Percentiles rank a stretch among this genome's conserved stretches.
Conservation (phyloP, 92 coral and sea anemone species). For the Paramuricea clavata region DNA sequence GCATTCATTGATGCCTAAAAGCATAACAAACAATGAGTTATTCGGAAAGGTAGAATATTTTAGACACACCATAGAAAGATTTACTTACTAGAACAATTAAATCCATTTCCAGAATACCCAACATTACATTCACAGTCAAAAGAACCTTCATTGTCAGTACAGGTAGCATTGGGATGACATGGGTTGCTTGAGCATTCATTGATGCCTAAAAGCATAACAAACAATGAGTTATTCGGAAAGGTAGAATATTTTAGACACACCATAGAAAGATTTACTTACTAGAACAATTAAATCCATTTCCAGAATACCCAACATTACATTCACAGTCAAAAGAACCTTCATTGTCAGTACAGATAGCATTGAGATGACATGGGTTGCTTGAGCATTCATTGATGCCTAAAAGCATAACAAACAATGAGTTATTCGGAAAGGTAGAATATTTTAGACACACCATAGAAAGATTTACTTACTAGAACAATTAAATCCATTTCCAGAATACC, state of each 20-base stretch:
- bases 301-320: background rate
- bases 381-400: background rate
- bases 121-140: background rate
- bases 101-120: background rate
- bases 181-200: slow-evolving; percentile 11
- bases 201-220: background rate
- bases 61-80: too few species aligned
- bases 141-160: slow-evolving; percentile 22
- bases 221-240: too few species aligned
- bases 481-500: background rate
- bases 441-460: background rate
- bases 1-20: slow-evolving; percentile 28
- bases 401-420: background rate
- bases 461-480: background rate
- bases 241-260: too few species aligned
- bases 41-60: too few species aligned
- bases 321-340: slow-evolving; percentile 10
- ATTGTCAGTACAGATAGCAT: slow-evolving; percentile 8
- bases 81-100: background rate
- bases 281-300: background rate
- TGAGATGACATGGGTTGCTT: background rate
- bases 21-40: too few species aligned
- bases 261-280: too few species aligned
- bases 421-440: background rate
- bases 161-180: slow-evolving; percentile 20